Conservation (phyloP, 2,113 vertebrate species). For the Hyperoodon ampullatus region DNA sequence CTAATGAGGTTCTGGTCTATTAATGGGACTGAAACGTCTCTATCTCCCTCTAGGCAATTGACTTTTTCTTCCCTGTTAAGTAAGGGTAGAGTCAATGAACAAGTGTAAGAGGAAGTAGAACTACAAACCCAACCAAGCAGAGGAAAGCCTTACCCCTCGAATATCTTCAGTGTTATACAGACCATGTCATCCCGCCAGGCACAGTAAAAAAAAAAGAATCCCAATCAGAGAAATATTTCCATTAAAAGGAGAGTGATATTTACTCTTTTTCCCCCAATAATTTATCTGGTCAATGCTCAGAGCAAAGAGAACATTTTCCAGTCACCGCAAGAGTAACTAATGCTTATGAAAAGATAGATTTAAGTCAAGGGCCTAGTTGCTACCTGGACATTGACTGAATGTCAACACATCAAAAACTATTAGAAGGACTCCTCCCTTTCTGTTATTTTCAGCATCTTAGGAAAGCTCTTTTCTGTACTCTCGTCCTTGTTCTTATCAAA, state of each 20-base stretch:
- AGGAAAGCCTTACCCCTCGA: neutral
- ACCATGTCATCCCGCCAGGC: neutral
- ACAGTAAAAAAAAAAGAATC: neutral
- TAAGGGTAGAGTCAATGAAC: conserved; percentile 45
- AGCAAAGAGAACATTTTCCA: neutral
- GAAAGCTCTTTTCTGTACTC: neutral
- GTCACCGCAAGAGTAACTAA: neutral
- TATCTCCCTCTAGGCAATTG: neutral
- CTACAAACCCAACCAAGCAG: neutral
- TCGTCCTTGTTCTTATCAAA: neutral
- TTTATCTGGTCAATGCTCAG: neutral
- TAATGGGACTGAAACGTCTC: conserved; percentile 54
- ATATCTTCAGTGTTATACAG: neutral
- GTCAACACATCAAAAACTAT: neutral
- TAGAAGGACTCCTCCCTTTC: neutral
- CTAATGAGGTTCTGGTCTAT: conserved; percentile 54
- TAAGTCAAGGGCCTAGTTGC: neutral
- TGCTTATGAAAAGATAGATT: neutral
- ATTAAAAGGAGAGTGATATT: neutral
- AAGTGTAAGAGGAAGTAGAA: conserved; percentile 36
- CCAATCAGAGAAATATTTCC: neutral
- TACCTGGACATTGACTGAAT: neutral
- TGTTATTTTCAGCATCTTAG: neutral
- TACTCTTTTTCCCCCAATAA: neutral
- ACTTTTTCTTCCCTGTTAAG: conserved; percentile 6